A percentile compares a stretch with the other conserved stretches of the same genome.
Evolutionary conservation across 37 sponge, comb jelly and placozoan species (phyloP).

Genomic region (Ephydatia muelleri): DNA sequence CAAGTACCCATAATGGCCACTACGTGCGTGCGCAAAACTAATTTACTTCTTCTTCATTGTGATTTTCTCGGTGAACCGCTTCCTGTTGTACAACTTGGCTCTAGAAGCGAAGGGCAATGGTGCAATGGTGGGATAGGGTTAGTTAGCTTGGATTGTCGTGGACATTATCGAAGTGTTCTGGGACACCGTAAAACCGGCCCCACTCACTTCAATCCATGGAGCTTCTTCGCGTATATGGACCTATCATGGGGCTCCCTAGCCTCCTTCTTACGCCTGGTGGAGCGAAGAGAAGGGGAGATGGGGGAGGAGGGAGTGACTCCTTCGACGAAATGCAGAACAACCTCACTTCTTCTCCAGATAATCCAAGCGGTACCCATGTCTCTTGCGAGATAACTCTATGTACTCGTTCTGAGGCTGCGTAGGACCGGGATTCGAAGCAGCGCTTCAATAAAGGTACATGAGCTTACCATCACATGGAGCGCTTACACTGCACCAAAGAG

Average conservation of each 20-base stretch:
- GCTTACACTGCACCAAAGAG: not conserved
- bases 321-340: not conserved
- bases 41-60: slow-evolving; percentile 90
- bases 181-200: not conserved
- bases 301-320: not conserved
- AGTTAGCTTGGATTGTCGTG: not conserved
- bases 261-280: slow-evolving; percentile 84
- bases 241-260: slow-evolving; percentile 82
- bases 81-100: slow-evolving; percentile 96
- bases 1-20: no score
- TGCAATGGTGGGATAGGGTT: not conserved
- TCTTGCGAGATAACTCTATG: slow-evolving; percentile 88
- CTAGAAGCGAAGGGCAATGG: slow-evolving; percentile 24
- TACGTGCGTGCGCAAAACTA: not conserved
- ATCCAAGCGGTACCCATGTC: slow-evolving; percentile 93
- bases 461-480: not conserved
- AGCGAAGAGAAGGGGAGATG: not conserved
- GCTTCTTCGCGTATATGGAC: slow-evolving; percentile 79
- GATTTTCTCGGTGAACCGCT: slow-evolving; percentile 92
- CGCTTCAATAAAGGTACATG: not conserved
- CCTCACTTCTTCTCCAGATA: slow-evolving; percentile 90
- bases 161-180: not conserved
- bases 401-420: slow-evolving; percentile 98
- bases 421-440: not conserved
- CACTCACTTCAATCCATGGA: slow-evolving; percentile 96